Evolutionary conservation across 2,888 invertebrate species (phyloP).

Genomic region (Parthenolecanium corni): DNA sequence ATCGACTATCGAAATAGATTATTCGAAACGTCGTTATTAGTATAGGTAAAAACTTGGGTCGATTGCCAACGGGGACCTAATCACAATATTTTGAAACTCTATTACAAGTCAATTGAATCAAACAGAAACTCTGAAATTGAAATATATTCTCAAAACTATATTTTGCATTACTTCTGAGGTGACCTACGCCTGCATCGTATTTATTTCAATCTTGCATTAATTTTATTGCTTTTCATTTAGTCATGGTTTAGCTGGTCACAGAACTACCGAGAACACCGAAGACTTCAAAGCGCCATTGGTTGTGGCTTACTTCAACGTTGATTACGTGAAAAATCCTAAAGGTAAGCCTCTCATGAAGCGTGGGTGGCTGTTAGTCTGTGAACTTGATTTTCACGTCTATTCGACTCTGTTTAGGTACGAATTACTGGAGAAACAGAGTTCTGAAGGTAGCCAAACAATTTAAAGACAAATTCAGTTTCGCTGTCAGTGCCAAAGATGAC

Average conservation of each 20-base stretch:
- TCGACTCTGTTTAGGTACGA: constrained; percentile 61
- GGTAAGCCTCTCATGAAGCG: constrained; percentile 42
- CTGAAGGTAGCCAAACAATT: constrained; percentile 74
- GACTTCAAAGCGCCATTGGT: constrained; percentile 84
- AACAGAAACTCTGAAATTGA: too few relatives aligned
- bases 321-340: constrained; percentile 92
- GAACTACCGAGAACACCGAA: constrained; percentile 67
- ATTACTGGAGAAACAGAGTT: constrained; percentile 97
- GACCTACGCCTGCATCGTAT: too few relatives aligned
- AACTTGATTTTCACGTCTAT: background rate
- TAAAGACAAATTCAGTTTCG: constrained; percentile 61
- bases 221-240: constrained; percentile 45
- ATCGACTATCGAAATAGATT: background rate
- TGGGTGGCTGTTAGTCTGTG: background rate
- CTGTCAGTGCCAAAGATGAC: constrained; percentile 83
- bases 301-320: constrained; percentile 85
- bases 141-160: too few relatives aligned
- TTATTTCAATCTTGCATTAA: too few relatives aligned
- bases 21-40: too few relatives aligned
- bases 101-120: too few relatives aligned
- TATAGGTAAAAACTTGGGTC: too few relatives aligned
- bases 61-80: too few relatives aligned
- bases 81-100: too few relatives aligned
- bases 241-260: constrained; percentile 83
- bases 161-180: too few relatives aligned